phyloP scores from a whole-genome alignment of 2,888 invertebrate genomes.

The Heliconius aoede region DNA sequence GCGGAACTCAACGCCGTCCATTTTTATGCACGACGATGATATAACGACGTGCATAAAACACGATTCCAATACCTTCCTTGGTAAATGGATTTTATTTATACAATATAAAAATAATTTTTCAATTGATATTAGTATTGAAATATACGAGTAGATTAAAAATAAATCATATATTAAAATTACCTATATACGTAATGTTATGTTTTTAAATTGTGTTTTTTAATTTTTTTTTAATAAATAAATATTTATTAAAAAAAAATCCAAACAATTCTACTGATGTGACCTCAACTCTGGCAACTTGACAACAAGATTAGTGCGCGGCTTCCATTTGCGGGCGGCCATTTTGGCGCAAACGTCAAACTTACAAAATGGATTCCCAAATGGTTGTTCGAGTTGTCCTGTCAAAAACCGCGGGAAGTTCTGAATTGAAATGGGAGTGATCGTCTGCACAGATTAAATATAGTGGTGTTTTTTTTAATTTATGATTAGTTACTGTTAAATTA shows the following conservation, averaged over 20 bases:
- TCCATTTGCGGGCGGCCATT: slow-evolving; percentile 72
- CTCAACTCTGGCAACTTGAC: slow-evolving; percentile 51
- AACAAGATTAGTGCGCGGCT: slow-evolving; percentile 71
- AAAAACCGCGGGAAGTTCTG: slow-evolving; percentile 32
- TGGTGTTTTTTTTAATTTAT: not conserved
- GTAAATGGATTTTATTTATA: too few species aligned
- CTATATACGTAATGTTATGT: too few species aligned
- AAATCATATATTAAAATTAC: not conserved
- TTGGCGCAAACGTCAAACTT: slow-evolving; percentile 75
- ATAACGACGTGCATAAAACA: too few species aligned
- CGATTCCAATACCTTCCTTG: too few species aligned
- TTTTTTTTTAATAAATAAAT: too few species aligned
- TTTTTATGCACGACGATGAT: too few species aligned
- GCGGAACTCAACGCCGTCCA: too few species aligned
- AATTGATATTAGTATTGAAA: too few species aligned
- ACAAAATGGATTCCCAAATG: slow-evolving; percentile 75
- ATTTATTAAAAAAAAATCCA: not conserved
- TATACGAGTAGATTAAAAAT: not conserved
- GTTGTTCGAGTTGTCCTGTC: slow-evolving; percentile 42
- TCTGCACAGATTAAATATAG: slow-evolving; percentile 14
- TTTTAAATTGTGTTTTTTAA: too few species aligned
- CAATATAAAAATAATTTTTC: too few species aligned
- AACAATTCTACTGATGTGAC: not conserved
- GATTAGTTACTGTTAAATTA: too few species aligned
- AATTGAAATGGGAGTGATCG: slow-evolving; percentile 21